Conservation (phyloP, 2,888 invertebrate species). For the Scelioninae gen. 2 region DNA sequence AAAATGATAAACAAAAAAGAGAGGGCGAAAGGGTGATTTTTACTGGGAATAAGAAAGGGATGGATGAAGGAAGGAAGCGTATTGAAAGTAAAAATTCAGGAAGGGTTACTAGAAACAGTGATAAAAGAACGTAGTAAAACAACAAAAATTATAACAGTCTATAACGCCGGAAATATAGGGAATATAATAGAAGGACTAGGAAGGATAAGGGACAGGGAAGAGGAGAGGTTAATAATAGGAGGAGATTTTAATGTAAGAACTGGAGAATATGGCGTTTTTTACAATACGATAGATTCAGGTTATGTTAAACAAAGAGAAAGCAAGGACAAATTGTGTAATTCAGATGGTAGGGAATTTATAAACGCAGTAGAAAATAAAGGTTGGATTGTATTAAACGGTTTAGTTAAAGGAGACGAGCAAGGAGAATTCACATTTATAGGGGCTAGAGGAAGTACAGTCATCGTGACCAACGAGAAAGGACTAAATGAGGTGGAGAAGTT, state of each 20-base stretch:
- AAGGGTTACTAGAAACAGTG: not conserved
- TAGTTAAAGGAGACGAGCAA: not conserved
- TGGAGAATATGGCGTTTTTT: too few species aligned
- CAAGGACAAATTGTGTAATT: too few species aligned
- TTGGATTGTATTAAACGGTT: slow-evolving; percentile 1
- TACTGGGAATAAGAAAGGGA: slow-evolving; percentile 34
- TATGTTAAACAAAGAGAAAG: too few species aligned
- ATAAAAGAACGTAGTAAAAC: not conserved
- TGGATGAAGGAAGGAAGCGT: not conserved
- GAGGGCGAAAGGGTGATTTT: slow-evolving; percentile 31
- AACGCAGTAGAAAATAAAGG: not conserved
- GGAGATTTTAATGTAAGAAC: too few species aligned
- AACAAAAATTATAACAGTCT: too few species aligned
- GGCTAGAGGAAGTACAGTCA: slow-evolving; percentile 41
- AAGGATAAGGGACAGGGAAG: too few species aligned
- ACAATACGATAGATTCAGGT: too few species aligned
- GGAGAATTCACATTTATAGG: slow-evolving; percentile 2
- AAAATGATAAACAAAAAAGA: slow-evolving; percentile 13
- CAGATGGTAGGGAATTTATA: not conserved
- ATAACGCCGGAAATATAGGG: too few species aligned
- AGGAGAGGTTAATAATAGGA: too few species aligned
- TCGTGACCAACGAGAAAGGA: slow-evolving; percentile 18
- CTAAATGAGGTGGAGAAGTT: slow-evolving; percentile 21
- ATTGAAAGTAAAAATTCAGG: not conserved
- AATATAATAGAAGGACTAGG: too few species aligned